Evolutionary conservation across 1,140 invertebrate species (phyloP), one percentile per base, ranked within the genome.

Genomic region (Maconellicoccus hirsutus): DNA sequence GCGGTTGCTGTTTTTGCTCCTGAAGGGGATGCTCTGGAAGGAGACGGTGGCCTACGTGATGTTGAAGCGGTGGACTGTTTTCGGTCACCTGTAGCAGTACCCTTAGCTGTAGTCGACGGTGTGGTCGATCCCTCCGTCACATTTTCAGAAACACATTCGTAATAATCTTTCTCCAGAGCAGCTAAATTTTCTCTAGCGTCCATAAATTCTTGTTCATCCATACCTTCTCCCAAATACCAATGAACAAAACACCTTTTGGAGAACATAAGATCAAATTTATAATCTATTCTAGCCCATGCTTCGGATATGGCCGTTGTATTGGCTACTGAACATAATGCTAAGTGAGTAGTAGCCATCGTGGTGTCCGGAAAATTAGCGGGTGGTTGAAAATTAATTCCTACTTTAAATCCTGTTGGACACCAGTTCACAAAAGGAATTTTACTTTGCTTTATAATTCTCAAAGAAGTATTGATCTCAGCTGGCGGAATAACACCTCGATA

Each of bases 251-350:
- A 70, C 19, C 70, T 12, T 72, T 72, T 72, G 0, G 39, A 16
- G 16, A 66, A 70, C n/a, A 72, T 42, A 23, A 39, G 63, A 22
- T 70, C 70, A 16, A 42, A 72, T 61, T 90, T 91, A 78, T 89
- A 85, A 77, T 89, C 83, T 19, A 89, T 80, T 73, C 87, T 83
- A 66, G 83, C 83, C 84, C 88, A 91, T 22, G 88, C 87, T 76
- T 89, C 87, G 16, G 85, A 85, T 70, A 84, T 82, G n/a, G 83
- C 82, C 4, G 83, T 84, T 1, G 82, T 84, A 76, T 84, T 84
- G 66, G 80, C 81, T 72, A 85, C 59, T 12, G n/a, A 70, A 26
- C 52, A 63, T 0, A 70, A 14, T 16, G 76, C 80, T 42, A n/a
- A 70, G 21, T 70, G 21, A 14, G 70, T 1, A 0, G 69, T 1